Evolutionary conservation across 2,888 invertebrate species (phyloP).

Genomic region (Leptothorax acervorum): DNA sequence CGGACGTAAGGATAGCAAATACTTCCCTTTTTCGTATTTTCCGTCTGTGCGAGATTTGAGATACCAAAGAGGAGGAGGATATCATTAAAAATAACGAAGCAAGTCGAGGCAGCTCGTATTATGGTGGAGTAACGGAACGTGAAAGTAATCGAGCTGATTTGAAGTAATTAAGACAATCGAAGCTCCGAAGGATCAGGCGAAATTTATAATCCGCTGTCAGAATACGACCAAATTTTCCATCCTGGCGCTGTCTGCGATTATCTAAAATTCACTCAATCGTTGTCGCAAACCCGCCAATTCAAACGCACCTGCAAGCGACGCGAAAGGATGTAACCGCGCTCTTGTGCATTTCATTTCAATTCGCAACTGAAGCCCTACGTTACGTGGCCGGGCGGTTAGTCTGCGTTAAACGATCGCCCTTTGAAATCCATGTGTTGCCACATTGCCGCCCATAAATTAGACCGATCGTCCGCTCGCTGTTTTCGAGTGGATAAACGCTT

Average conservation of each 20-base stretch:
- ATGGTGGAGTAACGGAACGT: neutral
- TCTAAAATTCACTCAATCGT: constrained; percentile 27
- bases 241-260: neutral
- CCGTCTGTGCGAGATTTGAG: neutral
- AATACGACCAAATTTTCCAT: neutral
- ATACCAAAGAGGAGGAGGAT: neutral
- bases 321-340: constrained; percentile 27
- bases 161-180: constrained; percentile 11
- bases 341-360: constrained; percentile 36
- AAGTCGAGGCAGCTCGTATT: too few species aligned
- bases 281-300: constrained; percentile 17
- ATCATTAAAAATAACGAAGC: constrained; percentile 28
- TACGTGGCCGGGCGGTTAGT: constrained; percentile 23
- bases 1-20: neutral
- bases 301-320: constrained; percentile 30
- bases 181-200: neutral
- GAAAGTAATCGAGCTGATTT: constrained; percentile 3
- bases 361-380: constrained; percentile 30
- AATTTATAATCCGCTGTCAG: neutral
- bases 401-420: constrained; percentile 31
- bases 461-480: constrained; percentile 12
- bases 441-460: constrained; percentile 35
- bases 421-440: constrained; percentile 40
- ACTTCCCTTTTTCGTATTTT: neutral
- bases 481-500: constrained; percentile 40